Percentiles rank a stretch among this genome's conserved stretches.
Evolutionary conservation across 2,888 invertebrate genomes (phyloP).

Genomic region (Morpho achilles): DNA sequence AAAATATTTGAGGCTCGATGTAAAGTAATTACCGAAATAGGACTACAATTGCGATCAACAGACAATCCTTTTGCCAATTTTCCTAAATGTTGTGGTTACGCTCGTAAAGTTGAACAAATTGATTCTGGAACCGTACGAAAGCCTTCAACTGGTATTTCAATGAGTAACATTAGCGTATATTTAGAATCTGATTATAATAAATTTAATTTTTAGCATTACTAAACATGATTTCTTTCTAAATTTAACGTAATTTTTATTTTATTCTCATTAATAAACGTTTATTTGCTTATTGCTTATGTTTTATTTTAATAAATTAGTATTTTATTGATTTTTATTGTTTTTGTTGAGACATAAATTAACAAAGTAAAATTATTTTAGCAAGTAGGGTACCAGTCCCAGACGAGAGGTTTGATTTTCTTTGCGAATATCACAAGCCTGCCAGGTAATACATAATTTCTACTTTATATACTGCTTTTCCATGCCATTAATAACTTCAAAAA

Average conservation of each 20-base stretch:
- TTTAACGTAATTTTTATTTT: background rate
- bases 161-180: slow-evolving; percentile 18
- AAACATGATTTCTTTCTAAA: background rate
- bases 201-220: background rate
- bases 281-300: background rate
- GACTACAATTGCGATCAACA: slow-evolving; percentile 66
- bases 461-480: background rate
- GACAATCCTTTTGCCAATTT: slow-evolving; percentile 79
- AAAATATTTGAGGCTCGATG: slow-evolving; percentile 54
- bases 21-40: slow-evolving; percentile 55
- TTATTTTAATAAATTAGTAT: background rate
- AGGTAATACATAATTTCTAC: slow-evolving; percentile 80
- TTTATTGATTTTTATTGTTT: slow-evolving; percentile 4
- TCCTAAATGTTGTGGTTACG: slow-evolving; percentile 44
- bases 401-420: slow-evolving; percentile 93
- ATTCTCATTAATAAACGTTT: background rate
- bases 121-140: slow-evolving; percentile 34
- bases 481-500: too few relatives aligned
- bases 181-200: slow-evolving; percentile 5
- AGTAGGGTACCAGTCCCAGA: slow-evolving; percentile 99
- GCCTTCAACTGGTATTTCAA: slow-evolving; percentile 27
- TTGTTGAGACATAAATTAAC: slow-evolving; percentile 28
- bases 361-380: slow-evolving; percentile 58
- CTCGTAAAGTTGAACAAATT: slow-evolving; percentile 18
- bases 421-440: slow-evolving; percentile 94